phyloP scores from a whole-genome alignment of 2,113 vertebrate species.

The Haemorhous mexicanus region DNA sequence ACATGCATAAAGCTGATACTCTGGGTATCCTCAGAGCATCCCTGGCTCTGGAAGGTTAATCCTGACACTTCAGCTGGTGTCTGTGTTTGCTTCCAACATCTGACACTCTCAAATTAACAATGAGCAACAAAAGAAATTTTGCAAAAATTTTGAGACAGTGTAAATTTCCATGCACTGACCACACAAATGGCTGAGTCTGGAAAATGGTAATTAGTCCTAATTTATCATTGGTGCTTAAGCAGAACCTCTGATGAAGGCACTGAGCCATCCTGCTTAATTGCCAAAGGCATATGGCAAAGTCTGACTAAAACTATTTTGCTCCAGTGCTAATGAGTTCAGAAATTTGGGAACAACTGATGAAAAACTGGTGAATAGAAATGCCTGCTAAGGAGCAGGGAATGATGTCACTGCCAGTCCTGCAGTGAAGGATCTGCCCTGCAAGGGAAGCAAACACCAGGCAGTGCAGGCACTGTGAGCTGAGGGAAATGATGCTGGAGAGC shows the following conservation, averaged over 20 bases:
- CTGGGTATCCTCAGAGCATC: background rate
- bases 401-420: background rate
- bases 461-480: background rate
- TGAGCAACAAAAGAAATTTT: background rate
- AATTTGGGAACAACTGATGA: background rate
- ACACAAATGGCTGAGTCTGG: background rate
- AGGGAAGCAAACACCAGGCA: background rate
- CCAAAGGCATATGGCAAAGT: constrained; percentile 18
- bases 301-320: constrained; percentile 16
- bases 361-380: background rate
- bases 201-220: background rate
- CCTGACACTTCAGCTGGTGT: background rate
- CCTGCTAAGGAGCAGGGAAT: background rate
- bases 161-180: background rate
- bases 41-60: background rate
- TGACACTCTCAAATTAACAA: background rate
- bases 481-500: background rate
- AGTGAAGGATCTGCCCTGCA: background rate
- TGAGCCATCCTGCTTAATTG: background rate
- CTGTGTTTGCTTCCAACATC: background rate
- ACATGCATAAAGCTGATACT: background rate
- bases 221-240: background rate
- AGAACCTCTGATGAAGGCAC: background rate
- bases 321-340: background rate
- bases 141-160: background rate